These are phyloP conservation scores for Ispidina picta DNA, from an alignment of 2,797 vertebrate genomes.

Conservation along the genomic window DNA sequence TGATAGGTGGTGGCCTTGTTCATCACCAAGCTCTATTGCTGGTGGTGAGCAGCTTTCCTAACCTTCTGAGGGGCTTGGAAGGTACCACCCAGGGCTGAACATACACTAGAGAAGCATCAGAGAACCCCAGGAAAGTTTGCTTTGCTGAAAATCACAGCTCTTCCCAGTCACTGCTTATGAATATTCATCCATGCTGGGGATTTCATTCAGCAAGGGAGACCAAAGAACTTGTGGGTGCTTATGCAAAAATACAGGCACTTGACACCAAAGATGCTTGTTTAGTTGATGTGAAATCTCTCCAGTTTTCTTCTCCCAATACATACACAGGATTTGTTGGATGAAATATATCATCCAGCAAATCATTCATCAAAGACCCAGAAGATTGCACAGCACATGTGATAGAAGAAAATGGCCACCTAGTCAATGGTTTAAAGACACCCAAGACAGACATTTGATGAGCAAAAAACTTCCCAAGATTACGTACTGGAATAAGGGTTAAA, in stretches of 20 bases:
- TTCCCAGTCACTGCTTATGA: slow-evolving; percentile 1
- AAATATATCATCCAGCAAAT: not conserved
- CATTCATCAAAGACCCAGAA: not conserved
- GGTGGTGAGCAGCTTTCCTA: accelerated
- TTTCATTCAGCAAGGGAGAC: slow-evolving; percentile 12
- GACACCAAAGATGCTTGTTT: slow-evolving; percentile 21
- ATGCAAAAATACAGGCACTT: slow-evolving; percentile 15
- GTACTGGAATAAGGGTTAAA: not conserved
- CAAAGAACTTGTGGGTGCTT: slow-evolving; percentile 38
- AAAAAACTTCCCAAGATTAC: not conserved
- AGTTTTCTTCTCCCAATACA: not conserved
- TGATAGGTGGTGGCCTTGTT: not conserved
- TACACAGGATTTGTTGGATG: not conserved
- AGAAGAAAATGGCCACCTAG: not conserved
- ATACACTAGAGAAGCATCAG: not conserved
- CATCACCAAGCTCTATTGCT: accelerated
- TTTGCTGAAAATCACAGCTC: slow-evolving; percentile 20
- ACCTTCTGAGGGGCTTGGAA: not conserved
- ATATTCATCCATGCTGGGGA: slow-evolving; percentile 5
- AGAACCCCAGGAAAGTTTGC: slow-evolving; percentile 10
- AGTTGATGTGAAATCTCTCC: slow-evolving; percentile 24
- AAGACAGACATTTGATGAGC: not conserved
- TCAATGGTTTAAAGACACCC: not conserved
- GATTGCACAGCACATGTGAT: accelerated
- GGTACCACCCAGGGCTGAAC: not conserved